phyloP scores from a whole-genome alignment of 2,113 vertebrate genomes.

The Barnardius zonarius region DNA sequence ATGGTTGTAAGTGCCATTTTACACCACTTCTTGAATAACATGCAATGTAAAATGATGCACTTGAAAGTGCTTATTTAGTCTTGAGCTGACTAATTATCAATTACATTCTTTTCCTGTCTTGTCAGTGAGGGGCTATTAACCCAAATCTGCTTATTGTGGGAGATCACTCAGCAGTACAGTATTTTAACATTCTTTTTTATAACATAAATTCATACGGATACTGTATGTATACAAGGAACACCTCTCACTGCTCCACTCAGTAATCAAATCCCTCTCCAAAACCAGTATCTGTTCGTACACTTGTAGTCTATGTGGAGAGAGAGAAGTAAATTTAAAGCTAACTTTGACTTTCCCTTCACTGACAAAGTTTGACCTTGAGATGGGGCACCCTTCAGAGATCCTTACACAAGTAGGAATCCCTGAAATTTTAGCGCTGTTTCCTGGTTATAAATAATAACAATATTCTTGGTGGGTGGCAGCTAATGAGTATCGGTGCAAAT shows the following conservation, averaged over 20 bases:
- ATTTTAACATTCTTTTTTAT: neutral
- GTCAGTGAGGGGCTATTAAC: constrained; percentile 15
- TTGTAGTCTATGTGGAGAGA: neutral
- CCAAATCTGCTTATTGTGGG: neutral
- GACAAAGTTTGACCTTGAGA: constrained; percentile 19
- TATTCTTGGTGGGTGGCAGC: constrained; percentile 13
- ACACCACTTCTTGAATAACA: constrained; percentile 5
- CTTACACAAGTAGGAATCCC: neutral
- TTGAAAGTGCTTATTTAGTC: constrained; percentile 63
- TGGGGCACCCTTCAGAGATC: neutral
- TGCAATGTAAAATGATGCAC: neutral
- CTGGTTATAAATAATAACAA: constrained; percentile 54
- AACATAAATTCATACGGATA: neutral
- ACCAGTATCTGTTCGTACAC: neutral
- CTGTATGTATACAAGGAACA: neutral
- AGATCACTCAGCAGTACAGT: neutral
- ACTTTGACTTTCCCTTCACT: neutral
- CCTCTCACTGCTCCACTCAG: neutral
- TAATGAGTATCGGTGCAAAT: neutral
- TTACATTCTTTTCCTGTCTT: constrained; percentile 33
- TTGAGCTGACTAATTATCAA: constrained; percentile 36
- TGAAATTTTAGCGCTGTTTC: constrained; percentile 15
- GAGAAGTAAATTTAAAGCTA: neutral
- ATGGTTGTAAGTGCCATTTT: constrained; percentile 1
- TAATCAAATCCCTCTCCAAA: neutral